Percentiles rank a stretch among this genome's conserved stretches.
phyloP scores from a whole-genome alignment of 2,113 vertebrate genomes.

The Lichenostomus cassidix region DNA sequence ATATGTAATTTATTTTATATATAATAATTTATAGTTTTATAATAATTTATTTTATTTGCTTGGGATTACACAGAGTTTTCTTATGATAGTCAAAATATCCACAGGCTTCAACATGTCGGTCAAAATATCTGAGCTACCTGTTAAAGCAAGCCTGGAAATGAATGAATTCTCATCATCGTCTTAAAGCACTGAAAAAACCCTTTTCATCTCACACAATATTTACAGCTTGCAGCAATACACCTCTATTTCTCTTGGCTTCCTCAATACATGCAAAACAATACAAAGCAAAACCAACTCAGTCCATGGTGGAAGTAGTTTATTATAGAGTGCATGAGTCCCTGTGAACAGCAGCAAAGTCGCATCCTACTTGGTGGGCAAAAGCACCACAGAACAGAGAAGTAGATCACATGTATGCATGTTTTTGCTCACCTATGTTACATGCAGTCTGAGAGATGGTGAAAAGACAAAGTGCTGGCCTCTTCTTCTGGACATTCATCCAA shows the following conservation, averaged over 20 bases:
- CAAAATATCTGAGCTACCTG: neutral
- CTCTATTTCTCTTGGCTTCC: neutral
- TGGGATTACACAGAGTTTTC: neutral
- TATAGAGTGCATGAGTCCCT: accelerated
- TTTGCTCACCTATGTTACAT: neutral
- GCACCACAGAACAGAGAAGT: neutral
- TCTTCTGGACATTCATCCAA: neutral
- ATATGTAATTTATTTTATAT: neutral
- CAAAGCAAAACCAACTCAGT: neutral
- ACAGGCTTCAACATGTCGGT: neutral
- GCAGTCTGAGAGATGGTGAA: neutral
- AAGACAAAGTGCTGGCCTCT: neutral
- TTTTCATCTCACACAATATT: neutral
- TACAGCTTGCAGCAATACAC: neutral
- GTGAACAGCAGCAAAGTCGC: neutral
- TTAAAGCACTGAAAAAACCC: neutral
- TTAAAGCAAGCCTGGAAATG: neutral
- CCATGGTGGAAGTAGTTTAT: neutral
- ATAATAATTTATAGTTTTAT: neutral
- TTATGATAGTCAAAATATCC: neutral
- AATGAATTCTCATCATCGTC: neutral
- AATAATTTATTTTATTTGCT: neutral
- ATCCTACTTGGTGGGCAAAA: neutral
- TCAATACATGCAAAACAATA: neutral
- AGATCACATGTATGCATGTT: neutral